Percentiles rank a stretch among this genome's conserved stretches.
phyloP scores from a whole-genome alignment of 2,888 invertebrate genomes.

The Scaptomyza polygonia region DNA sequence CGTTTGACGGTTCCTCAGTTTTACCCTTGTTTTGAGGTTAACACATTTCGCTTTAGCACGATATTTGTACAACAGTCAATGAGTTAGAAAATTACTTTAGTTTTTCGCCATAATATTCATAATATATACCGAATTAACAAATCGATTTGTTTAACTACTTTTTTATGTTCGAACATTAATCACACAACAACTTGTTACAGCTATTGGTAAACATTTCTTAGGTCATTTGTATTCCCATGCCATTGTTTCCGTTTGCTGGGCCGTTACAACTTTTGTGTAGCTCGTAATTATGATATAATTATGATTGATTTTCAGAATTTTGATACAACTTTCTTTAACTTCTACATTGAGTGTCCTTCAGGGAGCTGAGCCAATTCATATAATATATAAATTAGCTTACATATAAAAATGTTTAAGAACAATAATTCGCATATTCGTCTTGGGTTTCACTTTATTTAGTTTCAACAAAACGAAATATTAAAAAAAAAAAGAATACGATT shows the following conservation, averaged over 20 bases:
- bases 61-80: slow-evolving; percentile 31
- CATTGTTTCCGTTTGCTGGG: not conserved
- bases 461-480: too few species aligned
- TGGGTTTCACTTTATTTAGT: too few species aligned
- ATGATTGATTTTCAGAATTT: too few species aligned
- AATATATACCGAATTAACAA: slow-evolving; percentile 10
- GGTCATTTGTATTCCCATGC: not conserved
- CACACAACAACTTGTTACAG: not conserved
- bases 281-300: slow-evolving; percentile 23
- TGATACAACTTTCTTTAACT: slow-evolving; percentile 1
- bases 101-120: slow-evolving; percentile 6
- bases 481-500: too few species aligned
- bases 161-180: slow-evolving; percentile 10
- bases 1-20: slow-evolving; percentile 67
- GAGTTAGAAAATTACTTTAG: not conserved
- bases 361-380: too few species aligned
- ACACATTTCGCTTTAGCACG: slow-evolving; percentile 50
- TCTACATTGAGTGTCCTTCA: not conserved
- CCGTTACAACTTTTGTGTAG: not conserved
- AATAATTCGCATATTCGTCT: too few species aligned
- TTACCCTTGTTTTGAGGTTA: slow-evolving; percentile 48
- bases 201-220: not conserved
- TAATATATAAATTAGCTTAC: too few species aligned
- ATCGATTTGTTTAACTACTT: slow-evolving; percentile 23
- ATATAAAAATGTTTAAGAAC: too few species aligned